These are phyloP conservation scores for Fundulus diaphanus DNA, from an alignment of 2,797 vertebrate species.

Conservation along the genomic window DNA sequence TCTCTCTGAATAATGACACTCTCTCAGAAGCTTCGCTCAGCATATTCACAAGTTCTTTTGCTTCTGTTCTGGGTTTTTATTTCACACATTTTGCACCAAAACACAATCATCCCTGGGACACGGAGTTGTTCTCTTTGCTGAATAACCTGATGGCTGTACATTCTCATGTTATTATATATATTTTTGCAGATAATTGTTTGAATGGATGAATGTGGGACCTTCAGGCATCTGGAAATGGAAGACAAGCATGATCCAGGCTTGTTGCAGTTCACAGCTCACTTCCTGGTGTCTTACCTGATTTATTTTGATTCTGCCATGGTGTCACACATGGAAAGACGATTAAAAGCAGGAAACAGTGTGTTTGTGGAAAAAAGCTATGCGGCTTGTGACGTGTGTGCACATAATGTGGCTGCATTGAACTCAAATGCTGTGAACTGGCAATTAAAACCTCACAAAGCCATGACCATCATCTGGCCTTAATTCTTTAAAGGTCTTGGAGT, in stretches of 20 bases:
- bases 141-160: background rate
- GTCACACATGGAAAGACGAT: too few species aligned
- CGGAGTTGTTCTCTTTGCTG: background rate
- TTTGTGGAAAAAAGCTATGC: background rate
- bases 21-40: background rate
- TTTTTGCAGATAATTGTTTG: background rate
- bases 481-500: too few species aligned
- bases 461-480: background rate
- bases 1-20: background rate
- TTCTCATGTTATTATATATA: background rate
- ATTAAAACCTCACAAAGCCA: background rate
- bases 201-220: background rate
- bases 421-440: background rate
- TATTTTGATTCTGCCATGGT: background rate
- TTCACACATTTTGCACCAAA: background rate
- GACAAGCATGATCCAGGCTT: background rate
- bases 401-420: background rate
- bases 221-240: background rate
- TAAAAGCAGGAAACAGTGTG: background rate
- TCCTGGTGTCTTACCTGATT: background rate
- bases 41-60: background rate
- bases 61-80: background rate
- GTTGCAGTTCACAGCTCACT: background rate
- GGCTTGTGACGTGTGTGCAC: too few species aligned
- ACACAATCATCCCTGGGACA: background rate